phyloP scores from a whole-genome alignment of 2,888 invertebrate species.

The Hemithea aestivaria region DNA sequence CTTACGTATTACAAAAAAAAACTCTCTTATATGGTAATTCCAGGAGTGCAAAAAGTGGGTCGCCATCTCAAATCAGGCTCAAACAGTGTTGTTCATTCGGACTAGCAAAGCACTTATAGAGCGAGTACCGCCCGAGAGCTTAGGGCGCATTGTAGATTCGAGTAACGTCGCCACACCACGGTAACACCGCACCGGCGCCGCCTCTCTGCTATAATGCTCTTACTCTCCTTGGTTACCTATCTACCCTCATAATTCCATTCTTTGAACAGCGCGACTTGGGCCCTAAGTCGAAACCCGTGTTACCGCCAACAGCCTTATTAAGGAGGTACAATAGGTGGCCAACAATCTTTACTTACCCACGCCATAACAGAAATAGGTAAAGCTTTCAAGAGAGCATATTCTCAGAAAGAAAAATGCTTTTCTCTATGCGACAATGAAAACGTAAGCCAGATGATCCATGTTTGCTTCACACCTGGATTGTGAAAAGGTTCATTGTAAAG shows the following conservation, averaged over 20 bases:
- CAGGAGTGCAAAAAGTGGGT: slow-evolving; percentile 45
- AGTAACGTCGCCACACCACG: slow-evolving; percentile 52
- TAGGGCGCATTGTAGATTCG: slow-evolving; percentile 70
- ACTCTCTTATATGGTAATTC: slow-evolving; percentile 46
- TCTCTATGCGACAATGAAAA: slow-evolving; percentile 15
- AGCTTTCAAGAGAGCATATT: slow-evolving; percentile 34
- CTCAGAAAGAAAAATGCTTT: slow-evolving; percentile 29
- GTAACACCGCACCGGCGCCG: slow-evolving; percentile 34
- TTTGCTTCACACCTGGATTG: slow-evolving; percentile 18
- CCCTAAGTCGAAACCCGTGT: slow-evolving; percentile 70
- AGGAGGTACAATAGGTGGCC: slow-evolving; percentile 42
- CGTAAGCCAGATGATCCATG: slow-evolving; percentile 17
- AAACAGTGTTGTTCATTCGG: slow-evolving; percentile 63
- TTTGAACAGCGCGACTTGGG: slow-evolving; percentile 56
- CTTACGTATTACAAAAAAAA: slow-evolving; percentile 6
- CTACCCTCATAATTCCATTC: slow-evolving; percentile 67
- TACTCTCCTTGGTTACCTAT: slow-evolving; percentile 53
- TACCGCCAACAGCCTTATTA: slow-evolving; percentile 49
- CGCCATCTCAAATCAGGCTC: slow-evolving; percentile 54
- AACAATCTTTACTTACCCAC: slow-evolving; percentile 44
- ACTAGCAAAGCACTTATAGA: slow-evolving; percentile 63
- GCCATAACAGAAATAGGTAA: slow-evolving; percentile 39
- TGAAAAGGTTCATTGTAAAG: slow-evolving; percentile 5
- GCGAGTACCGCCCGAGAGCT: slow-evolving; percentile 59
- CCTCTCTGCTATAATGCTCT: slow-evolving; percentile 70